These are phyloP conservation scores for Crepidodera aurea DNA, from an alignment of 2,888 invertebrate genomes.

Conservation along the genomic window DNA sequence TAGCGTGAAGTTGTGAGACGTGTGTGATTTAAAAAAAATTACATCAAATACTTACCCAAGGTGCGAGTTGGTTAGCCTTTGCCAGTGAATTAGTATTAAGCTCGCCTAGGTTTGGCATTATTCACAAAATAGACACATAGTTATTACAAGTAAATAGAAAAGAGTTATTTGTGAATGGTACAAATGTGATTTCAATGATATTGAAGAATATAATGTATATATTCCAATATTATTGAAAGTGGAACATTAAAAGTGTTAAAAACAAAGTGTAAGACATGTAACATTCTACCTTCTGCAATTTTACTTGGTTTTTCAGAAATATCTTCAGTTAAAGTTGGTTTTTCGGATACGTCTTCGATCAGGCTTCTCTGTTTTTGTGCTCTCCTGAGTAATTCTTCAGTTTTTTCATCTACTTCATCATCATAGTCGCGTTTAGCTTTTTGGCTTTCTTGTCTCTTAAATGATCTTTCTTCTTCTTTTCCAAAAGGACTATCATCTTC, in stretches of 20 bases:
- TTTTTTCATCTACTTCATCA: slow-evolving; percentile 66
- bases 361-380: slow-evolving; percentile 75
- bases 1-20: not conserved
- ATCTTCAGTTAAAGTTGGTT: slow-evolving; percentile 63
- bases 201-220: not conserved
- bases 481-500: slow-evolving; percentile 31
- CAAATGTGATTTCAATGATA: not conserved
- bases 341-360: slow-evolving; percentile 73
- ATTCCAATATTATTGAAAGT: not conserved
- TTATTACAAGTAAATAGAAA: not conserved
- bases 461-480: slow-evolving; percentile 39
- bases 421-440: slow-evolving; percentile 60
- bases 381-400: slow-evolving; percentile 71
- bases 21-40: not conserved
- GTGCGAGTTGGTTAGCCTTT: not conserved
- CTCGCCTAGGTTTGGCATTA: slow-evolving; percentile 1
- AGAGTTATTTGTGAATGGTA: not conserved
- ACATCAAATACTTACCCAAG: not conserved
- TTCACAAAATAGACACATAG: not conserved
- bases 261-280: not conserved
- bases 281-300: slow-evolving; percentile 48
- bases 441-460: slow-evolving; percentile 47
- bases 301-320: slow-evolving; percentile 64
- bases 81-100: not conserved
- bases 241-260: not conserved